These are phyloP conservation scores for Lithobates sylvaticus DNA, from an alignment of 2,797 vertebrate genomes.

Conservation along the genomic window DNA sequence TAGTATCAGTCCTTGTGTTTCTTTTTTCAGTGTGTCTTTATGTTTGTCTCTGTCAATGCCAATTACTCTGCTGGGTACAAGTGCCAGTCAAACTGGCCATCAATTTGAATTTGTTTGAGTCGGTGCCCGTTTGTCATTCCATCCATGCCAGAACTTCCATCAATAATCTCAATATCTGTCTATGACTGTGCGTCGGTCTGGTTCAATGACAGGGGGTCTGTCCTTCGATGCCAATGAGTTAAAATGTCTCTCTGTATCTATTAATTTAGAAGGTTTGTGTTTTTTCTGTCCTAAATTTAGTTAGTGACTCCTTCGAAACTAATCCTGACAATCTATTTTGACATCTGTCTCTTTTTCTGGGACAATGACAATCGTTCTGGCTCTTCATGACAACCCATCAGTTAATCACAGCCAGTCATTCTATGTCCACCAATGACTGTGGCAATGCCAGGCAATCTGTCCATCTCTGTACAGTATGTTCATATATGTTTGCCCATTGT, in stretches of 20 bases:
- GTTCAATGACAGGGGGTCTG: not conserved
- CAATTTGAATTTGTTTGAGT: too few relatives aligned
- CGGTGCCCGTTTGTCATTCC: not conserved
- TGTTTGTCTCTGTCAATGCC: not conserved
- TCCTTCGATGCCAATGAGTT: not conserved
- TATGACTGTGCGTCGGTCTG: not conserved
- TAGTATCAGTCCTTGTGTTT: too few relatives aligned
- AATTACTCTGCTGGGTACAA: not conserved
- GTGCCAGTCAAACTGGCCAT: not conserved
- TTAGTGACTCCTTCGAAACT: not conserved
- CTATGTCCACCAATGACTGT: not conserved
- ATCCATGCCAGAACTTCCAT: not conserved
- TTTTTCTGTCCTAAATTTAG: not conserved
- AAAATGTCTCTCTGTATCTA: not conserved
- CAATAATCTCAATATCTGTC: not conserved
- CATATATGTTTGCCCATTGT: not conserved
- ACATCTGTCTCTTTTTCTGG: not conserved
- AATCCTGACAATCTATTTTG: not conserved
- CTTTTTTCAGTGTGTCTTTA: not conserved
- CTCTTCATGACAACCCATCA: not conserved
- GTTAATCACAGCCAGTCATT: not conserved
- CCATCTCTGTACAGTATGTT: not conserved
- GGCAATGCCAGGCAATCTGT: not conserved
- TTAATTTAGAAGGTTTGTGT: not conserved
- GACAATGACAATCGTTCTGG: not conserved